These are phyloP conservation scores for Otus sunia DNA, from an alignment of 2,113 vertebrate species.

Conservation along the genomic window DNA sequence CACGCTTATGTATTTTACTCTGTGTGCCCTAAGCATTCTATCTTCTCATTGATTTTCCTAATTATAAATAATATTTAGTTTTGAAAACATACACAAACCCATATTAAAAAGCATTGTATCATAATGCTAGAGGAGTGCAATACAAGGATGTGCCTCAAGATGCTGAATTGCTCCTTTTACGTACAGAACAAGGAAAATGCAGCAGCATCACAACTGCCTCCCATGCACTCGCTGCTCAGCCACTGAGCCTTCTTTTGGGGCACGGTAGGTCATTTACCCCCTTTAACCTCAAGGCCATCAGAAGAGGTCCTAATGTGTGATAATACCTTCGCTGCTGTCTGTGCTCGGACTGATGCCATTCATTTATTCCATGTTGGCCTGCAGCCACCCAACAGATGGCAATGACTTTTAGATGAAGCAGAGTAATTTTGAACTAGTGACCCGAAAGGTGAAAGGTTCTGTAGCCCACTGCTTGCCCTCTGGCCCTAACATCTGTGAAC, in stretches of 20 bases:
- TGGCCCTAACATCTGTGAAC: constrained; percentile 46
- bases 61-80: background rate
- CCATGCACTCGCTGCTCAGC: background rate
- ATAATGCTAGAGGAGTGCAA: background rate
- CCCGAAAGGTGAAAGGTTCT: constrained; percentile 35
- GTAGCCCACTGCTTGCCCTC: constrained; percentile 6
- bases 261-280: background rate
- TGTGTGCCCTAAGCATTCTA: background rate
- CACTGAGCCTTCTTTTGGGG: background rate
- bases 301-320: background rate
- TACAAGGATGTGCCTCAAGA: background rate
- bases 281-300: constrained; percentile 12
- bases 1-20: background rate
- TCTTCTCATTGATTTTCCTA: background rate
- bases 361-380: background rate
- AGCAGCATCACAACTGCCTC: background rate
- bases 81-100: background rate
- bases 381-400: constrained; percentile 56
- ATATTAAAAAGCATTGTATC: rapidly evolving
- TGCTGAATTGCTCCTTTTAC: background rate
- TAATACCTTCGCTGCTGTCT: constrained; percentile 7
- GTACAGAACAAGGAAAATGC: background rate
- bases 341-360: background rate
- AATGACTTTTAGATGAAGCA: constrained; percentile 33
- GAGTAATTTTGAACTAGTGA: constrained; percentile 14